A percentile compares a stretch with the other conserved stretches of the same genome.
phyloP scores from a whole-genome alignment of 2,888 invertebrate species.

The Dilophus febrilis region DNA sequence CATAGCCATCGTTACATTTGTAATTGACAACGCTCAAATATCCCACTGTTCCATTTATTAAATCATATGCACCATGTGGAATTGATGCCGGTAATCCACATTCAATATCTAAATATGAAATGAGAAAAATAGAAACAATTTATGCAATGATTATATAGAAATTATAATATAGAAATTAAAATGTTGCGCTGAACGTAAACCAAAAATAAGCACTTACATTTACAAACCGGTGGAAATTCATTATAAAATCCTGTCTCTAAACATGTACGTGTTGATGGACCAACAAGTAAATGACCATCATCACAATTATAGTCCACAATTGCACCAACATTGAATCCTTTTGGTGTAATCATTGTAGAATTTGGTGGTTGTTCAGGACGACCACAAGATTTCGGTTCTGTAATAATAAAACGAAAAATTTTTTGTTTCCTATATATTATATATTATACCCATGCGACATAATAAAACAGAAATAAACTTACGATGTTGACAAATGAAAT shows the following conservation, averaged over 20 bases:
- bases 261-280: constrained; percentile 67
- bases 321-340: constrained; percentile 64
- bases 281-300: constrained; percentile 70
- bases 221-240: constrained; percentile 84
- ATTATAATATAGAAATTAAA: background rate
- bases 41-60: constrained; percentile 73
- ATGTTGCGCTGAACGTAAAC: background rate
- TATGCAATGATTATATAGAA: background rate
- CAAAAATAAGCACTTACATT: constrained; percentile 47
- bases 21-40: constrained; percentile 77
- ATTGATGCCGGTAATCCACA: constrained; percentile 82
- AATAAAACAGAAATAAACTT: constrained; percentile 31
- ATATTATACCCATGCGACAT: no score
- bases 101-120: constrained; percentile 49
- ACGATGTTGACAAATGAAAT: constrained; percentile 90
- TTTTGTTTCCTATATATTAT: background rate
- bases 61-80: constrained; percentile 58
- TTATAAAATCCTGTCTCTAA: constrained; percentile 85
- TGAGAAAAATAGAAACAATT: background rate
- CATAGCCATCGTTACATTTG: constrained; percentile 63
- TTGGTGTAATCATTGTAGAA: constrained; percentile 65
- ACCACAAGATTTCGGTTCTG: constrained; percentile 81
- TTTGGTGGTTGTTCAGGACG: constrained; percentile 86
- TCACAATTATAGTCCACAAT: constrained; percentile 72
- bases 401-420: constrained; percentile 10